Evolutionary conservation across 2,888 invertebrate species (phyloP), one percentile per base, ranked within the genome.

Genomic region (Aleiodes testaceus): DNA sequence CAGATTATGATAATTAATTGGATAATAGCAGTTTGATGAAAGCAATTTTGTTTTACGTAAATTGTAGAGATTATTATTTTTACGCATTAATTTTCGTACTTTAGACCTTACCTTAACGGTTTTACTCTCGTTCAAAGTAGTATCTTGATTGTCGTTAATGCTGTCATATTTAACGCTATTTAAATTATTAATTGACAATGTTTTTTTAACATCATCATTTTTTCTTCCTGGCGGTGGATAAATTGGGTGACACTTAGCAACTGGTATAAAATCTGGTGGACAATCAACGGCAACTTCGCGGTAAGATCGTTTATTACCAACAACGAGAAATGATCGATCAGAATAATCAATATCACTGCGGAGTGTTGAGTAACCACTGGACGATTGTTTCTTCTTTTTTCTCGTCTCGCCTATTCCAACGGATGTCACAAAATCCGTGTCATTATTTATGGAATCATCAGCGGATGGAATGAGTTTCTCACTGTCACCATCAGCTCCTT

Each of bases 271-370:
- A 69, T 87, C 87, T 18, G 82, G 78, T 6, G 87, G 87, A 75
- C 87, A 87, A 68, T 87, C 87, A 66, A 87, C 87, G 18, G 87
- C 86, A 26, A 87, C 84, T 72, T 87, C 87, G 66, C 87, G 83
- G 61, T 83, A 86, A 6, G 73, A 71, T 30, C 80, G 80, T 64
- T 76, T 82, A 22, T 49, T 72, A n/a, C 79, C 80, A 64, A 84
- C 78, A 26, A 84, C 80, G 20, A 85, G 77, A 69, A 82, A 86
- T 6, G 82, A 80, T 16, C 79, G 75, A 55, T 80, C 79, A 47
- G 76, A 70, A 30, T 79, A 77, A 11, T 86, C 84, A 42, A 81
- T 79, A 63, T 87, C 86, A 78, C 87, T 87, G 20, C 85, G 78
- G 2, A 87, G 74, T 0, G 86, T 86, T 71, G 87, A 87, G 72